phyloP scores from a whole-genome alignment of 2,888 invertebrate genomes.

The Orthosia gracilis region DNA sequence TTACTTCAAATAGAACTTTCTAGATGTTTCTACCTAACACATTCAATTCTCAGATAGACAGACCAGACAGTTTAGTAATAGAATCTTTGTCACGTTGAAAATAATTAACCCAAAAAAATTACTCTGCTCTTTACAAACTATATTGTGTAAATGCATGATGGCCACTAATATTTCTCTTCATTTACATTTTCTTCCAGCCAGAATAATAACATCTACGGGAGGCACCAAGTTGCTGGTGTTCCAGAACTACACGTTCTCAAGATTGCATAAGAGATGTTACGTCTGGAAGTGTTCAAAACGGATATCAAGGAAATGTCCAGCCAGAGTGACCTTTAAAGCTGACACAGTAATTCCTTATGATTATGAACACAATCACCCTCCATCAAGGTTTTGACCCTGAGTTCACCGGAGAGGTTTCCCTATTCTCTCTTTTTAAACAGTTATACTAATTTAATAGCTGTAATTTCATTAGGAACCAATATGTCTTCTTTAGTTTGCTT shows the following conservation, averaged over 20 bases:
- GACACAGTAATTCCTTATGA: conserved; percentile 4
- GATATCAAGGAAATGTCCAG: conserved; percentile 49
- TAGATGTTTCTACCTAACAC: too few species aligned
- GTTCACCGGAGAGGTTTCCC: too few species aligned
- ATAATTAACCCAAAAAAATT: too few species aligned
- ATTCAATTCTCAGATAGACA: too few species aligned
- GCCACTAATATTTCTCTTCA: neutral
- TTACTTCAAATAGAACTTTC: too few species aligned
- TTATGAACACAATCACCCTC: conserved; percentile 48
- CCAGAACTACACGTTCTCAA: conserved; percentile 54
- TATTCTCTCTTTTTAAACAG: too few species aligned
- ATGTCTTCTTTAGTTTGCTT: too few species aligned
- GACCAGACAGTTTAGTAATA: too few species aligned
- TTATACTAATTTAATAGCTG: too few species aligned
- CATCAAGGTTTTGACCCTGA: conserved; percentile 12
- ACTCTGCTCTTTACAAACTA: too few species aligned
- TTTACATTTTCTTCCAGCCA: neutral
- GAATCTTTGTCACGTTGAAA: too few species aligned
- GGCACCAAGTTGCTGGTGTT: conserved; percentile 46
- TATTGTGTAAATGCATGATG: neutral
- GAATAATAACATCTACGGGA: conserved; percentile 27
- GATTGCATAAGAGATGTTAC: conserved; percentile 32
- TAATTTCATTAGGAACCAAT: too few species aligned
- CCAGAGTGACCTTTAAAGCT: conserved; percentile 33
- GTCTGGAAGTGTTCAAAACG: conserved; percentile 60